These are phyloP conservation scores for Tupiocoris notatus DNA, from an alignment of 2,888 invertebrate genomes.

Conservation along the genomic window DNA sequence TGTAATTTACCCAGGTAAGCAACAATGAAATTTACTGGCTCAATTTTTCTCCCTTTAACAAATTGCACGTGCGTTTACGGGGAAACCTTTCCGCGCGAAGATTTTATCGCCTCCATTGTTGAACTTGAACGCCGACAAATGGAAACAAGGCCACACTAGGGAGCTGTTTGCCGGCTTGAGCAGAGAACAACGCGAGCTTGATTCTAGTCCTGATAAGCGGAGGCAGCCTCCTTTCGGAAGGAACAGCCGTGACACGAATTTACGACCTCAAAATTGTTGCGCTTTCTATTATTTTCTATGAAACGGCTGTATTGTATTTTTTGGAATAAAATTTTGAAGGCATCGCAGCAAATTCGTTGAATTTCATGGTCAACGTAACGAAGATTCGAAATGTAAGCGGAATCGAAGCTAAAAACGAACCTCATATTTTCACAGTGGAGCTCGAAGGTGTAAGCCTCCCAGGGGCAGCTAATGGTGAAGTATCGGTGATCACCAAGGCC, in stretches of 20 bases:
- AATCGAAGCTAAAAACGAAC: too few species aligned
- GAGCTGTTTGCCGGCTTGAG: not conserved
- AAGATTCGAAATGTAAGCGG: too few species aligned
- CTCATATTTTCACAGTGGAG: slow-evolving; percentile 65
- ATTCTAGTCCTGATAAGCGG: not conserved
- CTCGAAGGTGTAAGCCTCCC: slow-evolving; percentile 60
- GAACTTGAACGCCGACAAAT: too few species aligned
- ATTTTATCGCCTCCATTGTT: too few species aligned
- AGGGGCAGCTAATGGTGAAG: slow-evolving; percentile 55
- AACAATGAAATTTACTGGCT: not conserved
- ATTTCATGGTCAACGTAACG: too few species aligned
- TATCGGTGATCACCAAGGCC: slow-evolving; percentile 67
- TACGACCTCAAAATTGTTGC: not conserved
- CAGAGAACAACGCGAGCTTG: not conserved
- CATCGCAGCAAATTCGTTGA: too few species aligned
- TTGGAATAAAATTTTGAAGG: too few species aligned
- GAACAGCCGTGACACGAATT: not conserved
- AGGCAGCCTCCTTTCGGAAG: not conserved
- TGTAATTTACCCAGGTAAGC: slow-evolving; percentile 59
- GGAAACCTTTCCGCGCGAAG: not conserved
- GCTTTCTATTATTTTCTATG: not conserved
- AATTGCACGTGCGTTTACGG: not conserved
- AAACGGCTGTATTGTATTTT: too few species aligned
- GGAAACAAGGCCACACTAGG: too few species aligned
- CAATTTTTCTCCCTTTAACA: too few species aligned